Evolutionary conservation across 2,113 vertebrate genomes (phyloP).

Genomic region (Silurus asotus): DNA sequence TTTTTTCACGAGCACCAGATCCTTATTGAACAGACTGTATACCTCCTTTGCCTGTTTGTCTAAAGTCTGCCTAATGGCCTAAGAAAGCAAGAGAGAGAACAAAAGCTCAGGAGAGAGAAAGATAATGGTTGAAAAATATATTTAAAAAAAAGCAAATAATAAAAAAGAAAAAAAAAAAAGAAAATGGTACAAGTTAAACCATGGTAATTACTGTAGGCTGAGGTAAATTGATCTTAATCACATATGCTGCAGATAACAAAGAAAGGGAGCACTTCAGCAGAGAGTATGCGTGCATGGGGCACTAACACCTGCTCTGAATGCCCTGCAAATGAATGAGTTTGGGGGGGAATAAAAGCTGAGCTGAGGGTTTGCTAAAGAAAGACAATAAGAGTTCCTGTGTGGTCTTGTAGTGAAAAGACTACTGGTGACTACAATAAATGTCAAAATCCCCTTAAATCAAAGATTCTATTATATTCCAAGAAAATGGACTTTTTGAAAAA

Average conservation of each 20-base stretch:
- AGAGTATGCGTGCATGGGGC: constrained; percentile 24
- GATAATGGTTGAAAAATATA: constrained; percentile 14
- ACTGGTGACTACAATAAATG: neutral
- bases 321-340: constrained; percentile 5
- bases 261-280: constrained; percentile 16
- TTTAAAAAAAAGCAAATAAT: no score
- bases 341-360: constrained; percentile 18
- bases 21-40: constrained; percentile 72
- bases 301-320: constrained; percentile 38
- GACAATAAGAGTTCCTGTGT: constrained; percentile 29
- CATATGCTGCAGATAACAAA: constrained; percentile 34
- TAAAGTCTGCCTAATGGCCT: constrained; percentile 77
- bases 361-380: neutral
- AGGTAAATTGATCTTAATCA: constrained; percentile 47
- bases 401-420: constrained; percentile 12
- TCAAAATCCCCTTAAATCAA: constrained; percentile 17
- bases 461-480: neutral
- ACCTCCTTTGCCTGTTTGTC: constrained; percentile 78
- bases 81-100: neutral
- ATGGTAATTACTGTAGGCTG: constrained; percentile 27
- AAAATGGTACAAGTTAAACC: constrained; percentile 33
- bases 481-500: neutral
- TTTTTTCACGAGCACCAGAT: constrained; percentile 73
- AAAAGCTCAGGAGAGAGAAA: constrained; percentile 28
- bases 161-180: constrained; percentile 4